These are phyloP conservation scores for Chaetophractus vellerosus DNA, from an alignment of 2,797 vertebrate species.

Conservation along the genomic window DNA sequence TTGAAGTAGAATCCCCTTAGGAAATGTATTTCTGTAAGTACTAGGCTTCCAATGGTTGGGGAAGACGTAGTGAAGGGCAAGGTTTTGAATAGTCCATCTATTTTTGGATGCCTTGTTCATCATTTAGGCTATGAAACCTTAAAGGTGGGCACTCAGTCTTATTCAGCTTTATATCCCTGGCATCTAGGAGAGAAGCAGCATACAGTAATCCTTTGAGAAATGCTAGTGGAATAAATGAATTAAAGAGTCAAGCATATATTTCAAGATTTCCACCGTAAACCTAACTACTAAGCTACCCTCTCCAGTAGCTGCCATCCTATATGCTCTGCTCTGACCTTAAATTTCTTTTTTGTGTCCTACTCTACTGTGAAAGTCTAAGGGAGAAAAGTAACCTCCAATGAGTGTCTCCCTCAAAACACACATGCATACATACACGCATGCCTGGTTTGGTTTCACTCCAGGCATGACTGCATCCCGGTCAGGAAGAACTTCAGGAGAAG, in stretches of 20 bases:
- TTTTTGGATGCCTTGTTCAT: too few species aligned
- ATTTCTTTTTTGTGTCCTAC: neutral
- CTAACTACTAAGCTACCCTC: neutral
- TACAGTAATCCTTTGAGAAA: neutral
- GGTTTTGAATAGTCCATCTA: too few species aligned
- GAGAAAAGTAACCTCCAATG: neutral
- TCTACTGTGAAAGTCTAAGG: neutral
- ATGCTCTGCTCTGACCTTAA: neutral
- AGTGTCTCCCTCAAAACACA: neutral
- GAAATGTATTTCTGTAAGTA: too few species aligned
- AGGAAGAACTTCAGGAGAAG: neutral
- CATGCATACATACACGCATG: fast-evolving
- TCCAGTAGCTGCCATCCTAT: neutral
- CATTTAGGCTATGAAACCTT: neutral
- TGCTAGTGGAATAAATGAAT: neutral
- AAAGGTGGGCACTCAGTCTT: neutral
- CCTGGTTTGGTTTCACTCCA: neutral
- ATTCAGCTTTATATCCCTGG: neutral
- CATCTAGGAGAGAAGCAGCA: neutral
- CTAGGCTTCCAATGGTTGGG: too few species aligned
- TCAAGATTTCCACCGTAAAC: slow-evolving; percentile 12
- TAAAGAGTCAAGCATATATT: neutral
- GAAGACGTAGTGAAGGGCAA: too few species aligned
- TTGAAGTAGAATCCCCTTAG: too few species aligned
- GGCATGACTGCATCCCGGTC: neutral